A percentile compares a stretch with the other conserved stretches of the same genome.
These are phyloP conservation scores for Cyaniris semiargus DNA, from an alignment of 2,888 invertebrate genomes.

Conservation along the genomic window DNA sequence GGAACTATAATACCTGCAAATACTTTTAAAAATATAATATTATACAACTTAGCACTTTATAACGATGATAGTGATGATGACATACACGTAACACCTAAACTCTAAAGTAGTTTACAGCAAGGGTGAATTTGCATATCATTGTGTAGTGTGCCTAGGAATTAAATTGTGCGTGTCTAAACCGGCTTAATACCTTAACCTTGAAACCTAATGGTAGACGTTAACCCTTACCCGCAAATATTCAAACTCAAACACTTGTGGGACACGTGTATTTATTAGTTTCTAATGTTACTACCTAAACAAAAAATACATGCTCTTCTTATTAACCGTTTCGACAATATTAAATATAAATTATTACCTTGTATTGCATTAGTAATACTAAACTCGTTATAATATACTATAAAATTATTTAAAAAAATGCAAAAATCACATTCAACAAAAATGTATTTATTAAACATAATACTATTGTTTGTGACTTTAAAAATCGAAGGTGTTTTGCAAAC, in stretches of 20 bases:
- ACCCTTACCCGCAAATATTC: slow-evolving; percentile 24
- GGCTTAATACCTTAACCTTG: slow-evolving; percentile 27
- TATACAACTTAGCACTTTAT: neutral
- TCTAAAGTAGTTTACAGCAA: neutral
- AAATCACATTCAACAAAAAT: neutral
- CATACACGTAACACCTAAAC: neutral
- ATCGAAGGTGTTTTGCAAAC: neutral
- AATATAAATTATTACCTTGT: neutral
- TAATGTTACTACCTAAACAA: neutral
- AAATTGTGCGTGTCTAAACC: slow-evolving; percentile 22
- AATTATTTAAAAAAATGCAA: neutral
- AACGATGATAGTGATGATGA: neutral
- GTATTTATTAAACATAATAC: neutral
- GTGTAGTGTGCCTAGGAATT: slow-evolving; percentile 12
- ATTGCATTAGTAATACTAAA: neutral
- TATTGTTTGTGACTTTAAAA: neutral
- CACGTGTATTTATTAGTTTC: slow-evolving; percentile 15
- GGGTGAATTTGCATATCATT: slow-evolving; percentile 24
- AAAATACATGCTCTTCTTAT: neutral
- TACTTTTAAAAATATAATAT: neutral
- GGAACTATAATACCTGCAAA: neutral
- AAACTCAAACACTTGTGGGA: slow-evolving; percentile 2
- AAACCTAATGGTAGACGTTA: slow-evolving; percentile 25
- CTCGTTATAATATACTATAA: neutral
- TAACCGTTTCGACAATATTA: neutral